These are phyloP conservation scores for Apostichopus leukothele DNA, from an alignment of 53 echinoderm and acorn worm genomes.

Conservation along the genomic window DNA sequence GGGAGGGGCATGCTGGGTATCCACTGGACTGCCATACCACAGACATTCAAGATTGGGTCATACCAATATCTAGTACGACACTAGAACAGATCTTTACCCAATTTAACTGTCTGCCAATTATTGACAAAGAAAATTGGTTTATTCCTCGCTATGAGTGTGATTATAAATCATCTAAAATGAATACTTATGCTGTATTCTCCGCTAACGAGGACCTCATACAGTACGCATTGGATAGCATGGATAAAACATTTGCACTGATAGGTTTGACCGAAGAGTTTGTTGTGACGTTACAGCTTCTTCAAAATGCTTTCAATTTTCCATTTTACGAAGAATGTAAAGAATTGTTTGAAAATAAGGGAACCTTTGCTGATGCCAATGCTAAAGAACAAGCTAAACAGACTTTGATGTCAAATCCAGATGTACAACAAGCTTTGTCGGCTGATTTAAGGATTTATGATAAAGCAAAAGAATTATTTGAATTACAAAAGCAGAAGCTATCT, in stretches of 20 bases:
- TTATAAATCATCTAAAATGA: not conserved
- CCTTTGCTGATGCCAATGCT: conserved; percentile 1
- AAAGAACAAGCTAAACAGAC: conserved; percentile 44
- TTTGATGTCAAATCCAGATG: conserved; percentile 14
- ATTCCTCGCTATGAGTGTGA: conserved; percentile 39
- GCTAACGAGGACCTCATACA: conserved; percentile 32
- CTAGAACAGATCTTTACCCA: conserved; percentile 15
- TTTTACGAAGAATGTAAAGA: conserved; percentile 48
- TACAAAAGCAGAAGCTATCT: conserved; percentile 31
- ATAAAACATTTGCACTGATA: conserved; percentile 26
- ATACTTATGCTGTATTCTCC: conserved; percentile 11
- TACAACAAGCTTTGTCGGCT: conserved; percentile 38
- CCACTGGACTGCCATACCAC: conserved; percentile 26
- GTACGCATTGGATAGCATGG: conserved; percentile 30
- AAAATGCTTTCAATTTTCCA: conserved; percentile 42
- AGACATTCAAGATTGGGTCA: conserved; percentile 31
- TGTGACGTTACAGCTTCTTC: conserved; percentile 41
- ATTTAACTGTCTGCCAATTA: not conserved
- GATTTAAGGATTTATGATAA: conserved; percentile 39
- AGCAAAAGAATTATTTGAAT: conserved; percentile 38
- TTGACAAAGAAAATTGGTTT: conserved; percentile 41
- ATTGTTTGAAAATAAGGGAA: conserved; percentile 24
- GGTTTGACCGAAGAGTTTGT: conserved; percentile 41
- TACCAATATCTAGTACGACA: conserved; percentile 8
- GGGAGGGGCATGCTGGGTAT: conserved; percentile 10